Evolutionary conservation across 2,113 vertebrate genomes (phyloP).

Genomic region (Spizaetus ornatus): DNA sequence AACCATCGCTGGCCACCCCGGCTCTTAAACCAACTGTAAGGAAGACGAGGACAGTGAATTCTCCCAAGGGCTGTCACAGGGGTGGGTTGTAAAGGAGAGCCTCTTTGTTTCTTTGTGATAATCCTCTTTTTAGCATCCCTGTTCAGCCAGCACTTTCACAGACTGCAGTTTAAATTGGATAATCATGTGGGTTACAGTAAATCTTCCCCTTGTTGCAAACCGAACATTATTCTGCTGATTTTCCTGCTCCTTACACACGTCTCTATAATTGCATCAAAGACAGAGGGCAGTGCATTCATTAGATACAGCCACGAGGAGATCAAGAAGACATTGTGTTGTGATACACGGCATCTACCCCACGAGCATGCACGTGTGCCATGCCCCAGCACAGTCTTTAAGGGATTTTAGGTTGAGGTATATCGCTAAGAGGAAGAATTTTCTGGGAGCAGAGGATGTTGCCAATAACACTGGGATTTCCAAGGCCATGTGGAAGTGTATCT

Average conservation of each 20-base stretch:
- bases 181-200: not conserved
- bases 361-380: rapidly evolving
- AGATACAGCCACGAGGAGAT: no score
- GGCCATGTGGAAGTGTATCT: rapidly evolving
- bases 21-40: not conserved
- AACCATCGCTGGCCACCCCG: not conserved
- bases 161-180: not conserved
- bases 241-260: not conserved
- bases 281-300: not conserved
- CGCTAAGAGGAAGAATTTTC: not conserved
- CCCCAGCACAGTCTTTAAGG: not conserved
- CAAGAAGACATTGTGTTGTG: rapidly evolving
- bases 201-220: not conserved
- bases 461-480: not conserved
- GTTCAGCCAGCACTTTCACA: not conserved
- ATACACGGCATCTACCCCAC: rapidly evolving
- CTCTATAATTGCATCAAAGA: not conserved
- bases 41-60: not conserved
- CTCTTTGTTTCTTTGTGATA: not conserved
- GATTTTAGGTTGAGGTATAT: rapidly evolving
- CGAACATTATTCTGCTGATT: not conserved
- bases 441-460: not conserved
- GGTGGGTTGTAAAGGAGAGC: not conserved
- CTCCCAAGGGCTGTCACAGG: not conserved
- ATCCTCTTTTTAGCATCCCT: not conserved